A percentile compares a stretch with the other conserved stretches of the same genome.
These are phyloP conservation scores for Hemichromis elongatus DNA, from an alignment of 2,113 vertebrate species.

Conservation along the genomic window DNA sequence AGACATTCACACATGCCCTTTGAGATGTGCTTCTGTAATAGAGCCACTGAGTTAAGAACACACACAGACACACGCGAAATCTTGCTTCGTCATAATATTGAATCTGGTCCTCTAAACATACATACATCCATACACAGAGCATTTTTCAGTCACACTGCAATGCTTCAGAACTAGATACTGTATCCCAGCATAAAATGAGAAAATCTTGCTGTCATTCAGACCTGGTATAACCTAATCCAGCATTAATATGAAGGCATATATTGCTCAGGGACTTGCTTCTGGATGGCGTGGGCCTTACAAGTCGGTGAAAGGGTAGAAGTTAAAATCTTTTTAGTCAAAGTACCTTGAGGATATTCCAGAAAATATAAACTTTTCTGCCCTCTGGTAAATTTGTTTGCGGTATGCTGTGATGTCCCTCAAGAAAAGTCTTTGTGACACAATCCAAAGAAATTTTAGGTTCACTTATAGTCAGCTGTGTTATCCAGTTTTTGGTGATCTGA, in stretches of 20 bases:
- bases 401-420: background rate
- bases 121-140: background rate
- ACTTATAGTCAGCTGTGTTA: background rate
- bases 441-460: background rate
- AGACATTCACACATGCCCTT: slow-evolving; percentile 14
- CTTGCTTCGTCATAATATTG: background rate
- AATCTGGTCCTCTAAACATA: background rate
- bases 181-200: background rate
- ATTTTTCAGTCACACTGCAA: background rate
- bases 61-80: background rate
- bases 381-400: slow-evolving; percentile 16
- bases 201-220: background rate
- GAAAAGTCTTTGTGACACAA: background rate
- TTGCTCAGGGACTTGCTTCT: background rate
- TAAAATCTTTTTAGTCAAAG: slow-evolving; percentile 17
- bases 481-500: background rate
- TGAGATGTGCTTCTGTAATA: slow-evolving; percentile 42
- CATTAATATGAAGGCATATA: background rate
- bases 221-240: background rate
- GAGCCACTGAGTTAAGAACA: slow-evolving; percentile 1
- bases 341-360: background rate
- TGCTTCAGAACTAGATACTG: background rate
- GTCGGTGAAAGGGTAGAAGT: background rate
- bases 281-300: background rate
- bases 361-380: slow-evolving; percentile 25